Evolutionary conservation across 2,888 invertebrate genomes (phyloP), one percentile per base, ranked within the genome.

Genomic region (Chrysotoxum bicinctum): DNA sequence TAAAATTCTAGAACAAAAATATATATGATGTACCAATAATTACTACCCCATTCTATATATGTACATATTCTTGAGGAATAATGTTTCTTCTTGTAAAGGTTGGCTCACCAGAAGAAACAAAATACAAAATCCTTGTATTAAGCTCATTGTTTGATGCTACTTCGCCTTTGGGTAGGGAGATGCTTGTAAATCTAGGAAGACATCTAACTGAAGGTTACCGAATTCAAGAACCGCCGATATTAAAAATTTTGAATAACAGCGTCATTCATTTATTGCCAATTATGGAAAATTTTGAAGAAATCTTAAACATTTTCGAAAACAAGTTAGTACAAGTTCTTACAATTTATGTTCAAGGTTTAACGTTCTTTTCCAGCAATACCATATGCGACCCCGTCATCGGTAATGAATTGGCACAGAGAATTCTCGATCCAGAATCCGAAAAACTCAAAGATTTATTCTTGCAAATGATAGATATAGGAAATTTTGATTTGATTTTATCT

Each of bases 121-220:
- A 98, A 92, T 95, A 96, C 89, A 96, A 97, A 89, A 93, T 98
- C 16, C 95, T 96, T 0, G 91, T 98, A n/a, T 92, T 97, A 32
- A 98, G 98, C 83, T 97, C 97, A 69, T 91, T 97, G 66, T 97
- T 95, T 90, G 91, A 91, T 72, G 95, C 95, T 0, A 95, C 96
- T 0, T 96, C 98, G 89, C 96, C 97, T 0, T 92, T 96, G 16
- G 97, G 98, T 0, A 94, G 98, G 70, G 98, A 98, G 91, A 93
- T 98, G 79, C 92, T 96, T 0, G 89, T 98, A 0, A 95, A 98
- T 91, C 93, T 98, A 88, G 96, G 96, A 0, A 94, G 97, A 0
- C 98, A 98, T 92, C 92, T 98, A 21, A 91, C 96, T 26, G 94
- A 94, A 69, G 97, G 96, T 0, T 94, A 95, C 90, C 92, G 93